A percentile compares a stretch with the other conserved stretches of the same genome.
phyloP scores from a whole-genome alignment of 1,140 invertebrate species.

The Drosophila suzukii region DNA sequence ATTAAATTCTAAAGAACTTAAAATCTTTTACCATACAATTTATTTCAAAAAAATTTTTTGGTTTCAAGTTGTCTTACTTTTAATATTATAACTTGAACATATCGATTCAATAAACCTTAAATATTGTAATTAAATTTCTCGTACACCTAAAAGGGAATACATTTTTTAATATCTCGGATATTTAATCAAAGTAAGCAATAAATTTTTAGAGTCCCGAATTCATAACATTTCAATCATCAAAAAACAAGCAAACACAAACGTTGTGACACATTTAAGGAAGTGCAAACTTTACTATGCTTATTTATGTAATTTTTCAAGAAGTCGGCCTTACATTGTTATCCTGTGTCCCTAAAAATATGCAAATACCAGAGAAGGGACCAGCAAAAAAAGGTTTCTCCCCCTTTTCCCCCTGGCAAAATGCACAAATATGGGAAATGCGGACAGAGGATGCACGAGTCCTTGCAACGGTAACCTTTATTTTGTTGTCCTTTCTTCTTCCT shows the following conservation, averaged over 20 bases:
- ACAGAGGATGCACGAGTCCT: conserved; percentile 36
- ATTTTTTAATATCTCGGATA: no score
- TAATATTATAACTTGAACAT: no score
- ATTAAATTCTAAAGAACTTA: no score
- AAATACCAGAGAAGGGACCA: conserved; percentile 13
- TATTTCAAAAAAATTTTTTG: no score
- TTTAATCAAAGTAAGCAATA: no score
- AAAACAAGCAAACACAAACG: neutral
- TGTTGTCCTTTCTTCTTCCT: conserved; percentile 12
- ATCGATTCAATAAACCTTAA: no score
- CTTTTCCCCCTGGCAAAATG: neutral
- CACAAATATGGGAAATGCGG: neutral
- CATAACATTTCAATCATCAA: neutral
- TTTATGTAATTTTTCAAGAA: conserved; percentile 7
- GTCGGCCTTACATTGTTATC: conserved; percentile 12
- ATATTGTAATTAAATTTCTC: no score
- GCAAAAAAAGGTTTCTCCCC: conserved; percentile 11
- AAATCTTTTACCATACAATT: no score
- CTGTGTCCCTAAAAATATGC: conserved; percentile 29
- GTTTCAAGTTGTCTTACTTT: no score
- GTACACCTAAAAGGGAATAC: no score
- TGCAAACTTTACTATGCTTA: neutral
- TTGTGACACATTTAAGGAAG: no score
- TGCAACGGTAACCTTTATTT: conserved; percentile 44
- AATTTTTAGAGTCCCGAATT: neutral